Base-by-base conservation (phyloP, 2,113 vertebrate species). In the Aleadryas rufinucha region DNA sequence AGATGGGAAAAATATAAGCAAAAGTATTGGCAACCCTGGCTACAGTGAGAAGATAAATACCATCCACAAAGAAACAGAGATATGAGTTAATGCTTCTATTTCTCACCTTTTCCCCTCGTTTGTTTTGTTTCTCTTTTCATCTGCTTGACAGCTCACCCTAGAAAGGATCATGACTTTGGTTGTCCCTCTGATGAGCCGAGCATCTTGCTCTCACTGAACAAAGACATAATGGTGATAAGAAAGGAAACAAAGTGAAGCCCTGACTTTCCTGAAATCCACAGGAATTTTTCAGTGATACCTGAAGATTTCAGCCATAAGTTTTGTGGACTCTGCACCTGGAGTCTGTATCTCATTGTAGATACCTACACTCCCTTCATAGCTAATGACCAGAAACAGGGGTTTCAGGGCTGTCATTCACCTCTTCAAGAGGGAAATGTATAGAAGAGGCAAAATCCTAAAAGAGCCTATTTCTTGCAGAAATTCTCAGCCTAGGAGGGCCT, bases 161-260 rank as follows among this genome's bases (percentile, higher is more conserved):
- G 33, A 31, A 39, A 65, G 22, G 12, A 45, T 31, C 44, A 47
- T 0, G 0, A 19, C 33, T 87, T 84, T 75, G 20, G 6, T 16
- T 37, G 19, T 44, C 16, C 37, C n/a, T 47, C 21, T 79, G 66
- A 85, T 16, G 54, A 21, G 53, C 31, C 47, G 50, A 85, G 41
- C 16, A 33, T 19, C 49, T 76, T 93, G 20, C 4, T 69, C 61
- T 65, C 39, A 17, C 11, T 74, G 30, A 90, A 23, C 45, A 39
- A 69, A 90, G 37, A n/a, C 2, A 28, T 0, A 24, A 7, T 11
- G 5, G 23, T 9, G 8, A 52, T 35, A 27, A 80, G 31, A 71
- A 76, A 80, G n/a, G 45, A 90, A 72, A 50, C 13, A 65, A 70
- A 68, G 7, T 1, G 5, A 61, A 90, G 61, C 12, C 1, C 4